A percentile compares a stretch with the other conserved stretches of the same genome.
Conservation (phyloP, 2,888 invertebrate species). For the Drosophila hamatofila region DNA sequence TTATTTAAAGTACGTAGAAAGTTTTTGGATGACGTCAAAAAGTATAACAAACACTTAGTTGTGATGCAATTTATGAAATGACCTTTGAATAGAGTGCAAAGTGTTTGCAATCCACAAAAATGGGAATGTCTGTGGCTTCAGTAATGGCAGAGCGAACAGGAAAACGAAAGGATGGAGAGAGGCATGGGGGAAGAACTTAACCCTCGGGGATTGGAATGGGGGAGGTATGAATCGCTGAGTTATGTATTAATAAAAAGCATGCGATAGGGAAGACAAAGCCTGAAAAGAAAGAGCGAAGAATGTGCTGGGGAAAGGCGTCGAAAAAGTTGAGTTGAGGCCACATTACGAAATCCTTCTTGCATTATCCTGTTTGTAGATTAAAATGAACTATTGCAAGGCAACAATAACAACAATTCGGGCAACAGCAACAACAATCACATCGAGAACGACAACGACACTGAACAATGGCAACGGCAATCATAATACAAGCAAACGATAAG, state of each 20-base stretch:
- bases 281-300: constrained; percentile 11
- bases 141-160: background rate
- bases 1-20: constrained; percentile 45
- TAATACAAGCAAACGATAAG: constrained; percentile 77
- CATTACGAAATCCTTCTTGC: constrained; percentile 80
- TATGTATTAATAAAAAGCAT: constrained; percentile 60
- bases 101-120: constrained; percentile 61
- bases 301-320: constrained; percentile 25
- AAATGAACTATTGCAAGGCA: constrained; percentile 79
- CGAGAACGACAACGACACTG: constrained; percentile 45
- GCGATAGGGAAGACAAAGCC: constrained; percentile 61
- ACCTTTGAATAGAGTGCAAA: constrained; percentile 61
- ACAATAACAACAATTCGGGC: constrained; percentile 39
- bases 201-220: background rate
- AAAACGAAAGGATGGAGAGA: background rate
- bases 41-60: constrained; percentile 61
- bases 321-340: constrained; percentile 57
- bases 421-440: constrained; percentile 29
- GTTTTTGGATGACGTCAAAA: constrained; percentile 48
- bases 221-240: constrained; percentile 54
- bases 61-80: constrained; percentile 74
- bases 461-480: constrained; percentile 73
- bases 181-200: background rate
- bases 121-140: background rate
- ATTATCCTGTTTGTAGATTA: constrained; percentile 79